Evolutionary conservation across 1,140 invertebrate genomes (phyloP).

Genomic region (Leucophenga varia): DNA sequence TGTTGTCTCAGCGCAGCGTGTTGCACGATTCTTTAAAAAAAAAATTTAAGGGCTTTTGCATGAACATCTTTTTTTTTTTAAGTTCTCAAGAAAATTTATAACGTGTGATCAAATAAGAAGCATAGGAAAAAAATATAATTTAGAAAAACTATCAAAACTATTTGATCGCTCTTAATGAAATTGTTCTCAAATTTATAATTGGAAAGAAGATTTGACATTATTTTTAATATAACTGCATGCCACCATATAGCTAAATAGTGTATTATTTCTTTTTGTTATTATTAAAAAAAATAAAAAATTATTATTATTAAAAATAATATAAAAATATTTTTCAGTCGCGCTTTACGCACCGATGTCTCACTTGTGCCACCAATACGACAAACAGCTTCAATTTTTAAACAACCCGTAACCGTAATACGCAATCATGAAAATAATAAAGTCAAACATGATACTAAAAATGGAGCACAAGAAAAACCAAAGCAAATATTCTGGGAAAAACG

Average conservation of each 20-base stretch:
- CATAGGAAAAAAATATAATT: no score
- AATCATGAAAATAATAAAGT: conserved; percentile 81
- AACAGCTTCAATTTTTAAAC: conserved; percentile 98
- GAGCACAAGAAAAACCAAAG: conserved; percentile 89
- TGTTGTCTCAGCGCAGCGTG: not conserved
- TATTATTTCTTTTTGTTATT: no score
- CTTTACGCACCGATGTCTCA: conserved; percentile 83
- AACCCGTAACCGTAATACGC: conserved; percentile 94
- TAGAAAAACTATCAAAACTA: no score
- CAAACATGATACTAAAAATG: conserved; percentile 81
- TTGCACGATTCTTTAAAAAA: not conserved
- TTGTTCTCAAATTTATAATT: no score
- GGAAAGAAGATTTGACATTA: no score
- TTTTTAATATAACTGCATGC: no score
- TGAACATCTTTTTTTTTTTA: conserved; percentile 15
- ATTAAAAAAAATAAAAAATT: no score
- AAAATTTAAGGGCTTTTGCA: conserved; percentile 26
- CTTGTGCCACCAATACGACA: conserved; percentile 93
- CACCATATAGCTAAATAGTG: no score
- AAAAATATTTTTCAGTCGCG: conserved; percentile 65
- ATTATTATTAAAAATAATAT: no score
- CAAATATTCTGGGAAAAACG: conserved; percentile 98
- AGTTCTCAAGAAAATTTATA: no score
- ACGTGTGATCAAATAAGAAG: no score
- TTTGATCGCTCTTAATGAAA: no score